These are phyloP conservation scores for Catagonus wagneri DNA, from an alignment of 2,113 vertebrate genomes.

Conservation along the genomic window DNA sequence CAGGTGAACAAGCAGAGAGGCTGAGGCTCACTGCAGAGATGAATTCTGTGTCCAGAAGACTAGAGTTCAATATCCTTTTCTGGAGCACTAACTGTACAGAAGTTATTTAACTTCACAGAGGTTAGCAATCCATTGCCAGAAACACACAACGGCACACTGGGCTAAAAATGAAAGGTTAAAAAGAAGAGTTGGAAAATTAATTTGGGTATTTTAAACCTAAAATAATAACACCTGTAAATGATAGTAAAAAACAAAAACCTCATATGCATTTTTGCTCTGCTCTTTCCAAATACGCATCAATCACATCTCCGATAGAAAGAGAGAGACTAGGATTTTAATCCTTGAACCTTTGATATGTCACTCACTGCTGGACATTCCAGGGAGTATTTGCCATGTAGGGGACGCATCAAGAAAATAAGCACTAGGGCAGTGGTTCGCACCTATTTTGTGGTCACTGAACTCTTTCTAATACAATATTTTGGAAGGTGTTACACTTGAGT, in stretches of 20 bases:
- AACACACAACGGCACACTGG: not conserved
- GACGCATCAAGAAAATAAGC: not conserved
- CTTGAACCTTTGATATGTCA: not conserved
- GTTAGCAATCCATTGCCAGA: not conserved
- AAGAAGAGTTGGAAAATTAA: not conserved
- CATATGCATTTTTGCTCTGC: constrained; percentile 39
- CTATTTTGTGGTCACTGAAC: not conserved
- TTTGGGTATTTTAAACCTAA: constrained; percentile 10
- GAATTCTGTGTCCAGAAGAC: not conserved
- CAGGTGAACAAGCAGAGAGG: not conserved
- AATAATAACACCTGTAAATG: not conserved
- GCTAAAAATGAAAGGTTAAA: not conserved
- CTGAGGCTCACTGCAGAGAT: not conserved
- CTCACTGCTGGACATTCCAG: not conserved
- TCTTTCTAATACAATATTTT: not conserved
- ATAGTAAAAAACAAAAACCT: not conserved
- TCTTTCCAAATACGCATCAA: constrained; percentile 41
- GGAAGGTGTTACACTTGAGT: not conserved
- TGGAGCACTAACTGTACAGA: not conserved
- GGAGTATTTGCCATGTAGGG: not conserved
- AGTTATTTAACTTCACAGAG: not conserved
- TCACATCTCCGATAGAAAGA: not conserved
- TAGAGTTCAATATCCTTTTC: not conserved
- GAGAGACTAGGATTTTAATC: not conserved
- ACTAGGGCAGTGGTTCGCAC: not conserved